These are phyloP conservation scores for Halocynthia aurantium DNA, from an alignment of 23 tunicate genomes.

Conservation along the genomic window DNA sequence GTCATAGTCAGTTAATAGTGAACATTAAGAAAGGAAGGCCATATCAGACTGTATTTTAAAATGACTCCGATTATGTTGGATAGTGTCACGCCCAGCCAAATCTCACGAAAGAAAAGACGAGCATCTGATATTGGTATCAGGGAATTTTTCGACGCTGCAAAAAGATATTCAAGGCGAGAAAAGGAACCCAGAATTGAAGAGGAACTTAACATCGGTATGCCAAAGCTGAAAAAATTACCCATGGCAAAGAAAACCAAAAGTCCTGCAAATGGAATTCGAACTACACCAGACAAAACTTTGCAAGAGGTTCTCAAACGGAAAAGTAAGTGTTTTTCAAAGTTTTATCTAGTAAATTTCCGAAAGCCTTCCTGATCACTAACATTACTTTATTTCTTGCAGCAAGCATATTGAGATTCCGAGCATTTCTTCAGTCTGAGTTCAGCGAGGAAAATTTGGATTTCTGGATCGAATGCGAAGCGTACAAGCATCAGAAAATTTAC, in stretches of 20 bases:
- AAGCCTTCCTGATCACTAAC: neutral
- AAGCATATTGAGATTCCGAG: constrained; percentile 12
- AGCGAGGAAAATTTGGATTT: constrained; percentile 71
- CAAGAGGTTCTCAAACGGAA: constrained; percentile 3
- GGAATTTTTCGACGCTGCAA: constrained; percentile 9
- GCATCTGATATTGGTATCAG: constrained; percentile 10
- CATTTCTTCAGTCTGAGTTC: constrained; percentile 40
- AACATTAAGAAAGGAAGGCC: too few species aligned
- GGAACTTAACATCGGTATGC: neutral
- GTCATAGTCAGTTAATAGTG: too few species aligned
- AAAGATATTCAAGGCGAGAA: constrained; percentile 10
- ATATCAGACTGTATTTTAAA: neutral
- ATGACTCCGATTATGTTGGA: neutral
- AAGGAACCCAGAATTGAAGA: constrained; percentile 11
- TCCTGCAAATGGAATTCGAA: neutral
- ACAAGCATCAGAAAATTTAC: constrained; percentile 15
- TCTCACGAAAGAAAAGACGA: neutral
- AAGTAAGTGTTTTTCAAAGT: neutral
- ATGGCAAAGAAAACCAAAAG: neutral
- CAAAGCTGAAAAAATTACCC: constrained; percentile 1
- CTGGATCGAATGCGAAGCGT: constrained; percentile 45
- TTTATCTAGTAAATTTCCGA: neutral
- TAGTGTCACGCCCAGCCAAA: neutral
- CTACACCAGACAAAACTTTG: neutral
- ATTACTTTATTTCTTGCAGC: neutral